Base-by-base conservation (phyloP, 2,113 vertebrate species). In the Etheostoma cragini region DNA sequence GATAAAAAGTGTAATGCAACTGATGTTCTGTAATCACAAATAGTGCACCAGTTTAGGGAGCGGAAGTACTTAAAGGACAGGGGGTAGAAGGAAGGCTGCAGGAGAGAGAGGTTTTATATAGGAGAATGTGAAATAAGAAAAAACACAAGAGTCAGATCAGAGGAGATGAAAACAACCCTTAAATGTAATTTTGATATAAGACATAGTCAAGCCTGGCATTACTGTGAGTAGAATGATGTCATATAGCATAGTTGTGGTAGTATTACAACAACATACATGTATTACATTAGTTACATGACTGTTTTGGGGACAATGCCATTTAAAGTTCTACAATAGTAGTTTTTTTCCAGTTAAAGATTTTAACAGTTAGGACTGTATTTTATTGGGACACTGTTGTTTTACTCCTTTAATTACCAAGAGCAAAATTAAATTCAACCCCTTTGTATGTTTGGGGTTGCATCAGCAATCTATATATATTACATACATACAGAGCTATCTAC, bases 41-140 rank as follows among this genome's bases (percentile, higher is more conserved):
- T n/a, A 46, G 8, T 53, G 53, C 15, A 21, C 19, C n/a, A 22
- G 60, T 8, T 49, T 19, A 50, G 7, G 3, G 38, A 72, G 58
- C 26, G 17, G 50, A 69, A 47, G 49, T 15, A 19, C 35, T 58
- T 15, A 0, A 49, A 50, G 24, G 22, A 15, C 2, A 42, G 45
- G 42, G 21, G 54, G 53, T 16, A 24, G 57, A 70, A 57, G 8
- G 24, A n/a, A 52, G 26, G 38, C 57, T 38, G 33, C 14, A 38
- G 26, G 49, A 22, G 24, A 53, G 52, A 72, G 14, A 46, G 38
- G 2, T 38, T 78, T 74, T 42, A 66, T 54, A 24, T 52, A 46
- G 21, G 73, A 56, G 71, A 75, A 46, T 22, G 52, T 33, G 57
- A 82, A 76, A 85, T 61, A 65, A 60, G 61, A 72, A 69, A 16